A percentile compares a stretch with the other conserved stretches of the same genome.
Conservation (phyloP, 2,797 vertebrate genomes). For the Lutjanus argentimaculatus region DNA sequence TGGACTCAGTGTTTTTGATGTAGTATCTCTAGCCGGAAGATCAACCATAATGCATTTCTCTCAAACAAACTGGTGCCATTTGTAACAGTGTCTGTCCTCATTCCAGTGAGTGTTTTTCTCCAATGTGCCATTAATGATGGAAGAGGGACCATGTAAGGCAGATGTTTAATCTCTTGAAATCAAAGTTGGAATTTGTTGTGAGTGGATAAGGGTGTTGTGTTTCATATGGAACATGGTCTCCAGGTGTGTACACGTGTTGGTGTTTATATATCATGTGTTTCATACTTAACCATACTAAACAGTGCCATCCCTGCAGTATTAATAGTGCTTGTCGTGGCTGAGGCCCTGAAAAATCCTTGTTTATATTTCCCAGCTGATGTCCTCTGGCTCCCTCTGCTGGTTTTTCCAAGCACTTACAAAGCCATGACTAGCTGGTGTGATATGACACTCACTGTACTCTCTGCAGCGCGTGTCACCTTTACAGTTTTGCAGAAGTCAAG, state of each 20-base stretch:
- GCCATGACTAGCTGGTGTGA: conserved; percentile 18
- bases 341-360: conserved; percentile 6
- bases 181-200: conserved; percentile 33
- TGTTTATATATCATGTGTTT: conserved; percentile 61
- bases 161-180: conserved; percentile 31
- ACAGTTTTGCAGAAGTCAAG: conserved; percentile 25
- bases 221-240: conserved; percentile 46
- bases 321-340: conserved; percentile 34
- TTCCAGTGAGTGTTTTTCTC: conserved; percentile 71
- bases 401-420: conserved; percentile 32
- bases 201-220: conserved; percentile 36
- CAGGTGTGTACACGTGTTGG: conserved; percentile 49
- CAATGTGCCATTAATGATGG: conserved; percentile 80
- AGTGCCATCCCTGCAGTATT: conserved; percentile 62
- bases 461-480: conserved; percentile 23
- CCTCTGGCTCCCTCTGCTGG: conserved; percentile 72
- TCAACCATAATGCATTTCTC: conserved; percentile 60
- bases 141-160: conserved; percentile 38
- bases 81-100: conserved; percentile 57
- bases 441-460: conserved; percentile 11
- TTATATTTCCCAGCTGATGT: conserved; percentile 22
- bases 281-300: conserved; percentile 50
- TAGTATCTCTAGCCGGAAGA: conserved; percentile 36
- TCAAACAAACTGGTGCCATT: conserved; percentile 70
- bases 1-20: conserved; percentile 43